Conservation (phyloP, 2,888 invertebrate species). For the Rhorus exstirpatorius region DNA sequence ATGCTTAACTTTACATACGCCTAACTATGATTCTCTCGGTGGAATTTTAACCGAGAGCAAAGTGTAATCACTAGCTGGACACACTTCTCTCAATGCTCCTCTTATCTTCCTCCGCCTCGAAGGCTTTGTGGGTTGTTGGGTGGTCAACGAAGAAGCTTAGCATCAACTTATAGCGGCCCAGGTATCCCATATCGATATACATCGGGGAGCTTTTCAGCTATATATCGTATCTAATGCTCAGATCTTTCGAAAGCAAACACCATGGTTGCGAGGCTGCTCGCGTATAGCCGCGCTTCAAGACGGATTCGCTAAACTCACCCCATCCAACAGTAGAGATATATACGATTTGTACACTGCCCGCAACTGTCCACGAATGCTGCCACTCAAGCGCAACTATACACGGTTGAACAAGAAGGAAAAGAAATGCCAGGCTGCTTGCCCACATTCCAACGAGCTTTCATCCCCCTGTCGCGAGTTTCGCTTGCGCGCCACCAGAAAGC, state of each 20-base stretch:
- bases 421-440: slow-evolving; percentile 15
- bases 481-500: slow-evolving; percentile 78
- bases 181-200: background rate
- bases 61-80: slow-evolving; percentile 42
- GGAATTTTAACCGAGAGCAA: slow-evolving; percentile 27
- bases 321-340: background rate
- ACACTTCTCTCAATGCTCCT: slow-evolving; percentile 9
- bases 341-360: background rate
- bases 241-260: background rate
- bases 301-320: background rate
- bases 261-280: background rate
- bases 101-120: background rate
- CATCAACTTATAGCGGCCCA: background rate
- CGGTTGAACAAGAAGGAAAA: slow-evolving; percentile 36
- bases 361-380: background rate
- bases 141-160: slow-evolving; percentile 20
- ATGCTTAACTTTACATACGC: background rate
- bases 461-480: slow-evolving; percentile 64
- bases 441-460: slow-evolving; percentile 59
- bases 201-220: background rate
- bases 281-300: no score
- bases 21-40: background rate
- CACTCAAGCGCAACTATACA: background rate
- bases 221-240: slow-evolving; percentile 3
- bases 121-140: slow-evolving; percentile 4